phyloP scores from a whole-genome alignment of 2,888 invertebrate species.

The Isoperla grammatica region DNA sequence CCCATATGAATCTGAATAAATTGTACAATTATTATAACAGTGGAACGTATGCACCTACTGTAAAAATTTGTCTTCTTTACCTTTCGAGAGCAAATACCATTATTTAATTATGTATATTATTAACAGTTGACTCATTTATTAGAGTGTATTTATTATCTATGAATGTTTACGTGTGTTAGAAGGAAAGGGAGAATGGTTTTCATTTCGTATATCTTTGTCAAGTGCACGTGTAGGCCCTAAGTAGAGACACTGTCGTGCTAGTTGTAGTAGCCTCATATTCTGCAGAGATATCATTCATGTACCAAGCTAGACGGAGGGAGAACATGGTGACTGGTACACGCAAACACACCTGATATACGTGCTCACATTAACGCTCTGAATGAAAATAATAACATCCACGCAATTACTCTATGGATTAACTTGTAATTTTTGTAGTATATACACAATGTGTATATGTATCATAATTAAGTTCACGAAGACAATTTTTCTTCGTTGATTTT shows the following conservation, averaged over 20 bases:
- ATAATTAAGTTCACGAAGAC: constrained; percentile 21
- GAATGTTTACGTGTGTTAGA: constrained; percentile 29
- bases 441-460: constrained; percentile 30
- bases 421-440: constrained; percentile 28
- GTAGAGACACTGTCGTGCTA: constrained; percentile 24
- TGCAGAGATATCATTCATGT: constrained; percentile 20
- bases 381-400: constrained; percentile 11
- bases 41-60: constrained; percentile 23
- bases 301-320: constrained; percentile 27
- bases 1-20: constrained; percentile 20
- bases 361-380: constrained; percentile 27
- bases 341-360: constrained; percentile 31
- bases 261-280: constrained; percentile 30
- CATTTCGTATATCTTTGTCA: constrained; percentile 30
- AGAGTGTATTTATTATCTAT: constrained; percentile 20
- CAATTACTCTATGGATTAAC: constrained; percentile 22
- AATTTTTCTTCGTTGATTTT: constrained; percentile 23
- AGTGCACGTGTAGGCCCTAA: constrained; percentile 27
- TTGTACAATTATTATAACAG: constrained; percentile 20
- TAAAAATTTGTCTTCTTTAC: constrained; percentile 22
- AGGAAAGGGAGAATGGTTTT: constrained; percentile 26
- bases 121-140: constrained; percentile 17
- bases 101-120: not conserved
- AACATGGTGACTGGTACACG: constrained; percentile 21
- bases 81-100: constrained; percentile 8